Conservation (phyloP, 2,888 invertebrate genomes). For the Trichogramma evanescens region DNA sequence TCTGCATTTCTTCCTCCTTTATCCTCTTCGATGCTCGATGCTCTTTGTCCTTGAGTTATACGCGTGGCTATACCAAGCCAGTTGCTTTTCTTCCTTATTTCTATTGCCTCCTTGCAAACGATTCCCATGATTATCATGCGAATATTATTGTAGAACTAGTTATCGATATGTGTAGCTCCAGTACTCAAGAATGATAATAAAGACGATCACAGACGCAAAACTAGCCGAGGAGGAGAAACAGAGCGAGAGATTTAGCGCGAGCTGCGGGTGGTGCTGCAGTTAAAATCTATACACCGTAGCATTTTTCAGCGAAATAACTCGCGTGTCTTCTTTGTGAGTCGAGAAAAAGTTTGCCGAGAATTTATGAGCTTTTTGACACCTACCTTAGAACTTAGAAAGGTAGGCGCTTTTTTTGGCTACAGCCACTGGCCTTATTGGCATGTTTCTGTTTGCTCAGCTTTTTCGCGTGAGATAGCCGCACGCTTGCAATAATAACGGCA, state of each 20-base stretch:
- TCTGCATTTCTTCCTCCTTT: not conserved
- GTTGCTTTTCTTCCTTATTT: not conserved
- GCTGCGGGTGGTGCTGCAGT: constrained; percentile 18
- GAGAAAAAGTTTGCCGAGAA: constrained; percentile 12
- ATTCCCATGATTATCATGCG: not conserved
- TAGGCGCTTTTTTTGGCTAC: too few species aligned
- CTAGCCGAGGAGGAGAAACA: not conserved
- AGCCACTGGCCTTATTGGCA: too few species aligned
- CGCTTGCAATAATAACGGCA: too few species aligned
- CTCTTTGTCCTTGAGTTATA: too few species aligned
- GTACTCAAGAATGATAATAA: too few species aligned
- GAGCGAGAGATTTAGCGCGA: not conserved
- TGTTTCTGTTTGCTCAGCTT: too few species aligned
- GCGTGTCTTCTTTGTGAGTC: too few species aligned
- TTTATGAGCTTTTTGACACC: constrained; percentile 22
- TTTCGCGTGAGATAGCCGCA: too few species aligned
- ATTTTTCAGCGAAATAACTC: too few species aligned
- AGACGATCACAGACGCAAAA: not conserved
- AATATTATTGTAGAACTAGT: not conserved
- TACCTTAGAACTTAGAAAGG: not conserved
- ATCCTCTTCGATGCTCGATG: not conserved
- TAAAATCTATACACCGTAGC: not conserved
- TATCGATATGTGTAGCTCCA: not conserved
- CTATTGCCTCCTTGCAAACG: constrained; percentile 2
- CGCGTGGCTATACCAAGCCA: not conserved